phyloP scores from a whole-genome alignment of 2,888 invertebrate genomes.

The Melipona beecheii region DNA sequence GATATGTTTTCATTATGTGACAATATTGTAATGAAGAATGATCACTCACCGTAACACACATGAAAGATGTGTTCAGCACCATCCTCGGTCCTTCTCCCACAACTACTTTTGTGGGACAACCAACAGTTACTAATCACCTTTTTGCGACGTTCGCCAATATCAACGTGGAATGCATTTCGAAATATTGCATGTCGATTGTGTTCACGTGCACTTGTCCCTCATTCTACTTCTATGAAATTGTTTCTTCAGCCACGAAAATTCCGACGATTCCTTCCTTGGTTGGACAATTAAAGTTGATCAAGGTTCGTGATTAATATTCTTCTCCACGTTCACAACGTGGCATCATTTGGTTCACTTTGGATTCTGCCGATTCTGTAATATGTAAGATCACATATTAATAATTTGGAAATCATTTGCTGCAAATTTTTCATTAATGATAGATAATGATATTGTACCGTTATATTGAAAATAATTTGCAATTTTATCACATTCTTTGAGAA shows the following conservation, averaged over 20 bases:
- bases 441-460: neutral
- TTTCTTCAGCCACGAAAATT: neutral
- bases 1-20: neutral
- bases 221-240: neutral
- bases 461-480: too few species aligned
- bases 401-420: accelerated
- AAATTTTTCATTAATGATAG: neutral
- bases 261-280: neutral
- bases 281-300: neutral
- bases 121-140: constrained; percentile 36
- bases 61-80: constrained; percentile 64
- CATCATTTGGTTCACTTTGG: neutral
- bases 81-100: constrained; percentile 57
- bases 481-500: too few species aligned
- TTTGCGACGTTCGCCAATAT: constrained; percentile 24
- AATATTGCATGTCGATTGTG: constrained; percentile 34
- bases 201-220: constrained; percentile 10
- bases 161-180: constrained; percentile 6
- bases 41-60: constrained; percentile 68
- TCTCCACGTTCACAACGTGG: neutral
- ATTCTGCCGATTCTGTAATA: constrained; percentile 7
- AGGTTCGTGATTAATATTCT: neutral
- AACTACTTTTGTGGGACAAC: constrained; percentile 19
- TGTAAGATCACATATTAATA: neutral
- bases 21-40: neutral